These are phyloP conservation scores for Babyrousa celebensis DNA, from an alignment of 2,797 vertebrate species.

Conservation along the genomic window DNA sequence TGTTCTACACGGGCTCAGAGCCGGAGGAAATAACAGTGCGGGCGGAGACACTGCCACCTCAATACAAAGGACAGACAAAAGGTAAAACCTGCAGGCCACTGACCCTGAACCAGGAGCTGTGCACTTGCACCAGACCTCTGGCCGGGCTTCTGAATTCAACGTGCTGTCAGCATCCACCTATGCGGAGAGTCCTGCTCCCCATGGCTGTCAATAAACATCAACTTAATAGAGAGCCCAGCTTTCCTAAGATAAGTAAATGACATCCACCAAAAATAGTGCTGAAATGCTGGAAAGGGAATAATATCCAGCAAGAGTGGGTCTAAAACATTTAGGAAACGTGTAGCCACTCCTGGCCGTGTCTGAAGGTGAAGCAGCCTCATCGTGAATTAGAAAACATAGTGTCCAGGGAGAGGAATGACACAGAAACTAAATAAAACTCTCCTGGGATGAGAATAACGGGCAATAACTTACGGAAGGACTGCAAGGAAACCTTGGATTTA, in stretches of 20 bases:
- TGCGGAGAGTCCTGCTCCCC: neutral
- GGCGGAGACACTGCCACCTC: too few relatives aligned
- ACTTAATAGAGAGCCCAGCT: neutral
- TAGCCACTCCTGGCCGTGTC: neutral
- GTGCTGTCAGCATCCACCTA: too few relatives aligned
- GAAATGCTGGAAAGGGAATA: neutral
- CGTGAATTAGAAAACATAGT: neutral
- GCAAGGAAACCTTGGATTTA: neutral
- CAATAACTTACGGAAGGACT: neutral
- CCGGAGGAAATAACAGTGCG: neutral
- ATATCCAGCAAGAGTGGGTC: neutral
- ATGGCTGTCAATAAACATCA: neutral
- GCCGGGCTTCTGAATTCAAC: neutral
- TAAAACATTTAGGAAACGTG: neutral
- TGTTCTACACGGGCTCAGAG: neutral
- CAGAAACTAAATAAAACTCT: neutral
- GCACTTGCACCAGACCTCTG: fast-evolving
- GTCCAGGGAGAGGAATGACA: neutral
- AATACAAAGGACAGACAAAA: neutral
- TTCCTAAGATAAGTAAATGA: neutral
- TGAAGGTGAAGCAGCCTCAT: neutral
- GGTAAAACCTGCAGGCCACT: neutral
- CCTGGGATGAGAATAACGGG: neutral
- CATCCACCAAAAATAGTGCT: neutral
- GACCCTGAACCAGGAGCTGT: fast-evolving